Percentiles rank a stretch among this genome's conserved stretches.
Evolutionary conservation across 2,113 vertebrate species (phyloP).

Genomic region (Martes martes): DNA sequence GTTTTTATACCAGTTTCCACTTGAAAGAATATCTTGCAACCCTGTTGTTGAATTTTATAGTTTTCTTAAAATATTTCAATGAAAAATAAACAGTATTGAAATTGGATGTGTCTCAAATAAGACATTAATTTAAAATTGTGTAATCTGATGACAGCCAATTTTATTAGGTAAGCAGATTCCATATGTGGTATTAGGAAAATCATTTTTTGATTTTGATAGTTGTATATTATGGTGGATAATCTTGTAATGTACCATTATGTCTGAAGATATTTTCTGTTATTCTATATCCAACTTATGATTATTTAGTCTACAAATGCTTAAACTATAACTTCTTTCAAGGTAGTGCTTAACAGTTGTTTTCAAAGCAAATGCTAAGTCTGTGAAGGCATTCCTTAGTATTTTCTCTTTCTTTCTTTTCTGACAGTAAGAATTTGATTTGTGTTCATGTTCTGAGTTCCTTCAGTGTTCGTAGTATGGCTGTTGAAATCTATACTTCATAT

Average conservation of each 20-base stretch:
- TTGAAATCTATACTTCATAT: slow-evolving; percentile 97
- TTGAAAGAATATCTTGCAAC: slow-evolving; percentile 51
- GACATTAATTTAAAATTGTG: slow-evolving; percentile 78
- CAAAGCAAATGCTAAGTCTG: slow-evolving; percentile 90
- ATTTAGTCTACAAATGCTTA: slow-evolving; percentile 96
- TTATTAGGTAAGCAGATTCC: slow-evolving; percentile 91
- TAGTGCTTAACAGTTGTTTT: slow-evolving; percentile 92
- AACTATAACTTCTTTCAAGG: slow-evolving; percentile 89
- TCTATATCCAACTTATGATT: slow-evolving; percentile 88
- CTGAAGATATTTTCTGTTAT: slow-evolving; percentile 91
- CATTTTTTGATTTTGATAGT: slow-evolving; percentile 86
- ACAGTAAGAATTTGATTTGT: slow-evolving; percentile 92
- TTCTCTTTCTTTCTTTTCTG: slow-evolving; percentile 89
- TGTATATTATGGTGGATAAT: slow-evolving; percentile 89
- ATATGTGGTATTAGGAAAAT: slow-evolving; percentile 82
- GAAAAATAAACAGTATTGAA: slow-evolving; percentile 78
- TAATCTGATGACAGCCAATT: slow-evolving; percentile 79
- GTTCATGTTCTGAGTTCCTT: slow-evolving; percentile 91
- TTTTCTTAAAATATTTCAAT: slow-evolving; percentile 61
- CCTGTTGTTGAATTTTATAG: slow-evolving; percentile 46
- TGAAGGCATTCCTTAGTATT: slow-evolving; percentile 85
- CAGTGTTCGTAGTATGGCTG: slow-evolving; percentile 91
- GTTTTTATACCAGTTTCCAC: neutral
- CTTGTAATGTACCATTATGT: slow-evolving; percentile 82
- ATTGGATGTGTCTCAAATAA: slow-evolving; percentile 70